Evolutionary conservation across 2,797 vertebrate species (phyloP), one percentile per base, ranked within the genome.

Genomic region (Hydrophis major): DNA sequence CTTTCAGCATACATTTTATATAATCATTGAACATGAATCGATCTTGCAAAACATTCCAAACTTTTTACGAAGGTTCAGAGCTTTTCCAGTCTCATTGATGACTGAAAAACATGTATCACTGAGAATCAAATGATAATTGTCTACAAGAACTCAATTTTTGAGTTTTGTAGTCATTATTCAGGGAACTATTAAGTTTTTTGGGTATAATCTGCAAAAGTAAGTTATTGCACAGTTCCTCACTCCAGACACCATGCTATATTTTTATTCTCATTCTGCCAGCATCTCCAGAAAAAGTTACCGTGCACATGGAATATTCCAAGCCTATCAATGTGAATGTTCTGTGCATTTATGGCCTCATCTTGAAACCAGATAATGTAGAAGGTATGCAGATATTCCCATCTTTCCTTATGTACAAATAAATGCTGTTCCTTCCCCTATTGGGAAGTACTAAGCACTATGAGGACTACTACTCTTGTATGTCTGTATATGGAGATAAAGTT

Each of bases 1-100:
- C 94, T 94, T 97, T 95, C 94, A 89, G 90, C 94, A 95, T 93
- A 92, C 92, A 90, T 94, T 90, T 91, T 18, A 37, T 93, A 94
- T 91, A 97, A 96, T 94, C 96, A 96, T 96, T 96, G 89, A 96
- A 96, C 92, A 96, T 95, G 95, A 96, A 97, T 96, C 92, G 92
- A 90, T 95, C 95, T 95, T 95, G 66, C 20, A 93, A 94, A 96
- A 95, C 95, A 94, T 93, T 95, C 94, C 96, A 95, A 94, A 95
- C 93, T 94, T 42, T 28, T 90, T 93, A 96, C 95, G 93, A 95
- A 93, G 47, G 66, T 27, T 83, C 56, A 88, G 66, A 91, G 25
- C n/a, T 55, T 50, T 37, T 59, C 28, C 13, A 6, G 6, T 59
- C 69, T 56, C 55, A 74, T 11, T n/a, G 22, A 78, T 87, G 27